phyloP scores from a whole-genome alignment of 2,797 vertebrate species.

The Ptychobarbus kaznakovi region DNA sequence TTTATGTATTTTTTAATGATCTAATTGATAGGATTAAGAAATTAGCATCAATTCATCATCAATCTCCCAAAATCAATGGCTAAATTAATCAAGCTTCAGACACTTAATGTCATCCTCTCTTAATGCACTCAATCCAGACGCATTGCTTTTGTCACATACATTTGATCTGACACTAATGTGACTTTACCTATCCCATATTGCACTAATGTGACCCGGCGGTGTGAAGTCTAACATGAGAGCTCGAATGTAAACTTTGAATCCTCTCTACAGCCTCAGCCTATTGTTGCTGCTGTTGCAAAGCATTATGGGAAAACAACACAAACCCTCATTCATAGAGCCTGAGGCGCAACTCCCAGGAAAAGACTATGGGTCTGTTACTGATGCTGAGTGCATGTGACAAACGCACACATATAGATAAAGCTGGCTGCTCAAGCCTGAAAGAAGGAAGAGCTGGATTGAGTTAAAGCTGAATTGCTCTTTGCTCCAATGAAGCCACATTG shows the following conservation, averaged over 20 bases:
- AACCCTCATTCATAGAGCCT: slow-evolving; percentile 29
- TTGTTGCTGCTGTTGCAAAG: slow-evolving; percentile 53
- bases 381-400: slow-evolving; percentile 12
- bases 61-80: not conserved
- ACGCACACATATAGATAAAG: slow-evolving; percentile 39
- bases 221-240: slow-evolving; percentile 62
- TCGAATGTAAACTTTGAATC: slow-evolving; percentile 49
- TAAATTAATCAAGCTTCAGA: not conserved
- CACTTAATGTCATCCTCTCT: not conserved
- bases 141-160: not conserved
- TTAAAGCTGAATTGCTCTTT: not conserved
- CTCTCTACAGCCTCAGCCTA: slow-evolving; percentile 51
- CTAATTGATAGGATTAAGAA: not conserved
- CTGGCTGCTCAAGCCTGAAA: slow-evolving; percentile 34
- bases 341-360: slow-evolving; percentile 13
- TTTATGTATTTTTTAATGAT: not conserved
- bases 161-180: slow-evolving; percentile 1
- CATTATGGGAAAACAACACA: slow-evolving; percentile 29
- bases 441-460: not conserved
- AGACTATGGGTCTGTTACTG: slow-evolving; percentile 40
- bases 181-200: slow-evolving; percentile 34
- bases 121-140: not conserved
- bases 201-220: slow-evolving; percentile 58
- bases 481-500: not conserved
- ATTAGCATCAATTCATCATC: not conserved